phyloP scores from a whole-genome alignment of 2,113 vertebrate genomes.

The Aleadryas rufinucha region DNA sequence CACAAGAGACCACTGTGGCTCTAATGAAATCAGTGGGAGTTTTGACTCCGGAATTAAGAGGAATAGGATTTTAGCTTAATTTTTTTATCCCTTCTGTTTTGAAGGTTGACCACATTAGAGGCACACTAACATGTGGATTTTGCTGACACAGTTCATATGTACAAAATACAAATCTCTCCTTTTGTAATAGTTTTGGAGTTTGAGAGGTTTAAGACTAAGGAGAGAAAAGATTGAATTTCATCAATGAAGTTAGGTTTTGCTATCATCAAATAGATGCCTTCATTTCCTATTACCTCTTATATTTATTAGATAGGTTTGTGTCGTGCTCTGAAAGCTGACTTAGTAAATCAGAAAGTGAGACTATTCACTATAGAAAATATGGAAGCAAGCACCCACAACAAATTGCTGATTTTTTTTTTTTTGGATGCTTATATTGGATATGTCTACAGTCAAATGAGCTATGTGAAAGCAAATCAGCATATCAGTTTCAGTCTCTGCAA shows the following conservation, averaged over 20 bases:
- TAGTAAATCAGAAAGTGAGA: slow-evolving; percentile 4
- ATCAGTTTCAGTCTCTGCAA: not conserved
- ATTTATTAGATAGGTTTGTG: slow-evolving; percentile 7
- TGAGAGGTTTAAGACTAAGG: not conserved
- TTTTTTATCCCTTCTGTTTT: not conserved
- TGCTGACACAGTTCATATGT: not conserved
- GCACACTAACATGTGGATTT: not conserved
- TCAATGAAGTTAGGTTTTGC: not conserved
- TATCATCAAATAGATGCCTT: not conserved
- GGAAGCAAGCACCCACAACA: not conserved
- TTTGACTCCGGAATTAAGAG: not conserved
- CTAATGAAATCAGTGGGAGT: not conserved
- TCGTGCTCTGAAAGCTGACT: not conserved
- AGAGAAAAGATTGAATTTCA: slow-evolving; percentile 20
- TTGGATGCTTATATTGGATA: not conserved
- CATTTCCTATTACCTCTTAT: slow-evolving; percentile 8
- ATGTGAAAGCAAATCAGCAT: not conserved
- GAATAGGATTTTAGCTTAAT: not conserved
- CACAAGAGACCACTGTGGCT: not conserved
- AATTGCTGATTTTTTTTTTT: not conserved
- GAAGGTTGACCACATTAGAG: not conserved
- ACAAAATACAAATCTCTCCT: not conserved
- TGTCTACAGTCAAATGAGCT: slow-evolving; percentile 27
- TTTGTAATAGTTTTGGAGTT: not conserved
- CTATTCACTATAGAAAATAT: not conserved